Evolutionary conservation across 2,113 vertebrate species (phyloP).

Genomic region (Pelobates fuscus): DNA sequence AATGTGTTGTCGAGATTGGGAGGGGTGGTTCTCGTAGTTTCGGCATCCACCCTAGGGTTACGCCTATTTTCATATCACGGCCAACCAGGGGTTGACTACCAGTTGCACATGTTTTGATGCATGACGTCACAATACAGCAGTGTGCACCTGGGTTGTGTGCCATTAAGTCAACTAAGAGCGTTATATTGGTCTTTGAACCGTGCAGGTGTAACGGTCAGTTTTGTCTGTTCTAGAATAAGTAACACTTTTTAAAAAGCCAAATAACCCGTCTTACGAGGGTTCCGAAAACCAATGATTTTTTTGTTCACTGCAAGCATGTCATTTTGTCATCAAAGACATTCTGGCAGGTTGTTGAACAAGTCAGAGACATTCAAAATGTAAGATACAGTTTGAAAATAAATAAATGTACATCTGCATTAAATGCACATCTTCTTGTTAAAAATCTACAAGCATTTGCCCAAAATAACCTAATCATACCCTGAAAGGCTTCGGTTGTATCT

Average conservation of each 20-base stretch:
- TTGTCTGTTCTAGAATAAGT: neutral
- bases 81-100: constrained; percentile 37
- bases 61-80: constrained; percentile 35
- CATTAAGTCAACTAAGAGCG: neutral
- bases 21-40: constrained; percentile 39
- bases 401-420: neutral
- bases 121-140: constrained; percentile 37
- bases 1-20: constrained; percentile 20
- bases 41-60: constrained; percentile 22
- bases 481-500: constrained; percentile 6
- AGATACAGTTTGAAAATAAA: neutral
- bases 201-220: neutral
- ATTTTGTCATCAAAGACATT: too few species aligned
- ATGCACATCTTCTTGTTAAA: neutral
- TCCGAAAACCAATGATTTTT: neutral
- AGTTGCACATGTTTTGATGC: constrained; percentile 24
- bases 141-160: constrained; percentile 14
- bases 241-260: neutral
- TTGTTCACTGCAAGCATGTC: neutral
- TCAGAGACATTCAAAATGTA: neutral
- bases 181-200: neutral
- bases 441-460: neutral
- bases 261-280: neutral
- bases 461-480: neutral
- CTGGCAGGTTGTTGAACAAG: neutral